Evolutionary conservation across 2,113 vertebrate genomes (phyloP), one percentile per base, ranked within the genome.

Genomic region (Pelodiscus sinensis): DNA sequence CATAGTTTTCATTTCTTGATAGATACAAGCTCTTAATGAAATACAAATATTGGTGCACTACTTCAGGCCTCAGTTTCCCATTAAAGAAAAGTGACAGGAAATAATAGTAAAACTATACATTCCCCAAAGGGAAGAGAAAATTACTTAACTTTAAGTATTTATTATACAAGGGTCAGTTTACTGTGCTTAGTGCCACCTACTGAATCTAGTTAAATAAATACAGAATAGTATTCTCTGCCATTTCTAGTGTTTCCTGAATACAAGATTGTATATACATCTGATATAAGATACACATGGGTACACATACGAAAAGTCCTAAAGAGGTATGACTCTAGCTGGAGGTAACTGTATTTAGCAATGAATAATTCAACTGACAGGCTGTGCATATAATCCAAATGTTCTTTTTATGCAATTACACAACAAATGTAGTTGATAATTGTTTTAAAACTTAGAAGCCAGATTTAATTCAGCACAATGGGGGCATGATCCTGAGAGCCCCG

Each of bases 251-350:
- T 50, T 38, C 68, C n/a, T 38, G 16, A 86, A 85, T 52, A 78
- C 4, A 94, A 29, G 15, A 52, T 13, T 31, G 65, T 9, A 56
- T 24, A 82, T 60, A 57, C 15, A 25, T 81, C 96, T 95, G 92
- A 95, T 71, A 54, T 95, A 96, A 95, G 60, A 65, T 29, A 81
- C 29, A 82, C 24, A 79, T 44, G 86, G 71, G 86, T n/a, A 81
- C 80, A 85, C 73, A 84, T 27, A 0, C 82, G 73, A 58, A 89
- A 58, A 90, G 87, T 82, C 91, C 89, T 15, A n/a, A 82, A 1
- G 90, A 73, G 9, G 3, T 65, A 88, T 65, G 58, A 94, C 2
- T 6, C 19, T 35, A 27, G 7, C 56, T 2, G 50, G 5, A 94
- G 22, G 52, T 52, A 50, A 10, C 15, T 89, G 27, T 31, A 81